A percentile compares a stretch with the other conserved stretches of the same genome.
Evolutionary conservation across 2,113 vertebrate genomes (phyloP).

Genomic region (Ciconia stormi): DNA sequence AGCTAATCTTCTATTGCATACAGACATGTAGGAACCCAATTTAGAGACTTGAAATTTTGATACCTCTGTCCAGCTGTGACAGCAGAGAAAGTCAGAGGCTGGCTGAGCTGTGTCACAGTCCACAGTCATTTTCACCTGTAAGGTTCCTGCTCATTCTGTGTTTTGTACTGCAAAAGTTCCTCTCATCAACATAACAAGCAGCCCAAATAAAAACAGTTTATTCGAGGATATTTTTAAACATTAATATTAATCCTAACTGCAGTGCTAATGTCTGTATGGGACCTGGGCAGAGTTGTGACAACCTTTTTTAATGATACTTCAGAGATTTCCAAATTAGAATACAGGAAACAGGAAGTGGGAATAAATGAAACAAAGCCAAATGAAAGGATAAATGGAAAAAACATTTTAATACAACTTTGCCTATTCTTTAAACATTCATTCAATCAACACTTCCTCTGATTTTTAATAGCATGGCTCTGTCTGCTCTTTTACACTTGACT

Average conservation of each 20-base stretch:
- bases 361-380: slow-evolving; percentile 19
- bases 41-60: neutral
- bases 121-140: neutral
- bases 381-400: slow-evolving; percentile 35
- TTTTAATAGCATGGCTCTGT: slow-evolving; percentile 1
- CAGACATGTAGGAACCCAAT: neutral
- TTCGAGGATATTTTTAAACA: neutral
- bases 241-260: neutral
- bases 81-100: neutral
- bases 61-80: neutral
- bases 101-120: neutral
- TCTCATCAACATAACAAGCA: neutral
- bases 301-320: neutral
- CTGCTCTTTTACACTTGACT: neutral
- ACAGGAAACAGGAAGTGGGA: slow-evolving; percentile 30
- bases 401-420: neutral
- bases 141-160: neutral
- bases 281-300: neutral
- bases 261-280: neutral
- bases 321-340: slow-evolving; percentile 38
- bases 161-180: neutral
- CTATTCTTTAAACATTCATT: slow-evolving; percentile 17
- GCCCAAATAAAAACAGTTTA: neutral
- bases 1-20: neutral
- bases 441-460: neutral